phyloP scores from a whole-genome alignment of 2,888 invertebrate genomes.

The Xestobium rufovillosum region DNA sequence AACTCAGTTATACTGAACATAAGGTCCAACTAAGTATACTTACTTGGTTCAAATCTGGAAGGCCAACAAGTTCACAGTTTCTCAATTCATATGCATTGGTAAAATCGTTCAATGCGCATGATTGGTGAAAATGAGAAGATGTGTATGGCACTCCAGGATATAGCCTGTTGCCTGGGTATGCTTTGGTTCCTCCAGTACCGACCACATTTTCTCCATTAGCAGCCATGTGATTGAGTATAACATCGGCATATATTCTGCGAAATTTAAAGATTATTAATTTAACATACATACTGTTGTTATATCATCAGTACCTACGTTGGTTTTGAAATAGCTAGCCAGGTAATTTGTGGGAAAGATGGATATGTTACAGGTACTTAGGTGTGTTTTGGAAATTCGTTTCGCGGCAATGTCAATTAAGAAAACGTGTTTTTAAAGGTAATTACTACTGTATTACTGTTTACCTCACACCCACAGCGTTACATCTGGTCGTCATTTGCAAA shows the following conservation, averaged over 20 bases:
- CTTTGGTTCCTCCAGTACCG: conserved; percentile 54
- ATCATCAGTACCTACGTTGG: no score
- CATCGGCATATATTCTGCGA: conserved; percentile 62
- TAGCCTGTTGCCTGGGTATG: conserved; percentile 40
- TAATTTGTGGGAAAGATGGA: no score
- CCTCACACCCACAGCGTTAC: conserved; percentile 72
- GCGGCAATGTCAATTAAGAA: no score
- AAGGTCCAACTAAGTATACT: no score
- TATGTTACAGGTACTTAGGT: no score
- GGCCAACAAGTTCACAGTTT: conserved; percentile 48
- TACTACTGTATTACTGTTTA: conserved; percentile 29
- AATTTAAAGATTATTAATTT: no score
- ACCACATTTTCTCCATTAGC: conserved; percentile 41
- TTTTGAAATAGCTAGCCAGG: no score
- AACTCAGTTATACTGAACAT: no score
- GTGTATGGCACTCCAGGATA: conserved; percentile 60
- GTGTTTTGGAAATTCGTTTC: no score
- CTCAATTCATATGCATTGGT: conserved; percentile 53
- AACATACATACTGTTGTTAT: no score
- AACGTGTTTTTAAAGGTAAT: no score
- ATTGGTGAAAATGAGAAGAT: conserved; percentile 59
- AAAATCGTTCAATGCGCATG: conserved; percentile 59
- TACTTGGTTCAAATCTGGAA: conserved; percentile 68
- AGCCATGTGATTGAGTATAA: conserved; percentile 72
- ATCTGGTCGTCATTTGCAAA: conserved; percentile 66